Conservation (phyloP, 1,140 invertebrate genomes). For the Pissodes strobi region DNA sequence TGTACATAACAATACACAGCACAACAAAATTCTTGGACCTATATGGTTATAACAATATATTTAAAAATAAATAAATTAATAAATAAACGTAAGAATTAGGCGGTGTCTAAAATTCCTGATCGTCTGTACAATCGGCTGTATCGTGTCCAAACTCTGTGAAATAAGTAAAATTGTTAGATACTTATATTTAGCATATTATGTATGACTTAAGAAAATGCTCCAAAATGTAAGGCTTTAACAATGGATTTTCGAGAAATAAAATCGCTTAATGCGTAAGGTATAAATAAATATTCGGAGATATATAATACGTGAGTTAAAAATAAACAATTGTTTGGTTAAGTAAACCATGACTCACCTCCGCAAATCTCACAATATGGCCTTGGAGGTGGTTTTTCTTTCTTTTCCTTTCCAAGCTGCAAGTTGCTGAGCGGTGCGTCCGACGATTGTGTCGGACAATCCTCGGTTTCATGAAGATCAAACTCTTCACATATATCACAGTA, state of each 20-base stretch:
- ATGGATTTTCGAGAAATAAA: too few relatives aligned
- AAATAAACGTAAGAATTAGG: constrained; percentile 39
- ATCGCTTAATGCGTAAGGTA: not conserved
- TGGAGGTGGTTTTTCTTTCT: constrained; percentile 60
- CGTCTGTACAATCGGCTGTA: constrained; percentile 49
- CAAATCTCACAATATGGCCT: constrained; percentile 91
- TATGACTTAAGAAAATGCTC: not conserved
- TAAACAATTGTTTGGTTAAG: not conserved
- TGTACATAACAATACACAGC: constrained; percentile 16
- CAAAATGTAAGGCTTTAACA: not conserved
- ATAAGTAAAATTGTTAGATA: constrained; percentile 25
- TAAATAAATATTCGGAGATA: not conserved
- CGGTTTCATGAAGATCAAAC: constrained; percentile 95
- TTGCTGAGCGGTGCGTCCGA: constrained; percentile 61
- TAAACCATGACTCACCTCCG: constrained; percentile 81
- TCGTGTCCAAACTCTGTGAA: constrained; percentile 52
- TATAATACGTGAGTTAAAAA: not conserved
- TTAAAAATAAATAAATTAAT: constrained; percentile 39
- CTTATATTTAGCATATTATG: not conserved
- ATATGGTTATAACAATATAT: constrained; percentile 11
- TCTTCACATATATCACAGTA: constrained; percentile 98
- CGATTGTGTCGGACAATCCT: constrained; percentile 91
- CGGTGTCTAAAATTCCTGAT: constrained; percentile 47
- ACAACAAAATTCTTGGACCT: constrained; percentile 13
- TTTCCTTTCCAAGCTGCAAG: constrained; percentile 48